phyloP scores from a whole-genome alignment of 2,888 invertebrate genomes.

The Tinea trinotella region DNA sequence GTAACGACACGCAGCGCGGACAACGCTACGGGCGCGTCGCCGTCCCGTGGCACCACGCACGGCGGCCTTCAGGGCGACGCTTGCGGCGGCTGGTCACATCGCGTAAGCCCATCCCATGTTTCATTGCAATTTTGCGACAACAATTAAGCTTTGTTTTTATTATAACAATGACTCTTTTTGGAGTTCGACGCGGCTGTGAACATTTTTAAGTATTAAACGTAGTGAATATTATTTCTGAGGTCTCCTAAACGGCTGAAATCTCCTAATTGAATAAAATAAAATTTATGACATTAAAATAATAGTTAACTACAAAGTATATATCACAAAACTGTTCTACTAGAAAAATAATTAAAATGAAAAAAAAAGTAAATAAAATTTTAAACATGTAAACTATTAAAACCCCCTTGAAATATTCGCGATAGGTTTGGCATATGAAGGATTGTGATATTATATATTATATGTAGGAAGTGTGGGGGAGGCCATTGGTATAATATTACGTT shows the following conservation, averaged over 20 bases:
- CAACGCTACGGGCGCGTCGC: slow-evolving; percentile 33
- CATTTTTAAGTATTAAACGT: slow-evolving; percentile 55
- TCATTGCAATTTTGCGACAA: slow-evolving; percentile 64
- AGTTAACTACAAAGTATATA: background rate
- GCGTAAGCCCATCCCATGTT: slow-evolving; percentile 80
- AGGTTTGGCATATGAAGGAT: slow-evolving; percentile 2
- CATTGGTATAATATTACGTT: background rate
- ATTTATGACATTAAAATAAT: background rate
- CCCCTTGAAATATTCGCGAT: background rate
- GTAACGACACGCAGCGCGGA: slow-evolving; percentile 27
- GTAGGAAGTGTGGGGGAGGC: background rate
- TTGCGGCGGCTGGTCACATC: slow-evolving; percentile 79
- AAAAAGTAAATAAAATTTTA: background rate
- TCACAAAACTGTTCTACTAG: background rate
- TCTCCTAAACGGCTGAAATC: background rate
- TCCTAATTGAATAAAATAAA: background rate
- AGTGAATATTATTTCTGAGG: background rate
- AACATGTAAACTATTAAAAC: background rate
- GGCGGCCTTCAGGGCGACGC: slow-evolving; percentile 44
- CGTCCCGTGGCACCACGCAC: slow-evolving; percentile 64
- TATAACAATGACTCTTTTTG: slow-evolving; percentile 34
- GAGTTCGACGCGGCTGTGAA: slow-evolving; percentile 65
- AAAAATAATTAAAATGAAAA: background rate
- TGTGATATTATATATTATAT: background rate
- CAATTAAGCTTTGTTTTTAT: slow-evolving; percentile 70